Base-by-base conservation (phyloP, 2,797 vertebrate species). In the Clarias pachynema region DNA sequence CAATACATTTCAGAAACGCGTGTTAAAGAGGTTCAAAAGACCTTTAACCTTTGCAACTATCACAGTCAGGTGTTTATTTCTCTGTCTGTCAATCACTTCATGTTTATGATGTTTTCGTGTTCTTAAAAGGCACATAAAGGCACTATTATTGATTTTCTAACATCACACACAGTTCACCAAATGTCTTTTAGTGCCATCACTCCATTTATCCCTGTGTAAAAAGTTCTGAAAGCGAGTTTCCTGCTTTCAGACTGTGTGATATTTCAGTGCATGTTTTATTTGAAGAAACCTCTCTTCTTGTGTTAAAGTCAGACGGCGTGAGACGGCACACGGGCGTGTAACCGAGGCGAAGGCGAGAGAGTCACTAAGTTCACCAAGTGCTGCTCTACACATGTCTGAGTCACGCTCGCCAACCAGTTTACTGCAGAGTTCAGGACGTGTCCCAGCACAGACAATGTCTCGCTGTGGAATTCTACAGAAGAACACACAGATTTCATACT, bases 381-480 rank as follows among this genome's bases (percentile, higher is more conserved):
- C 3, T 44, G 34, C 59, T 79, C 9, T 44, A 79, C 31, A 60
- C 10, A 60, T 14, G 5, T 62, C 57, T 63, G 77, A 79, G 59
- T 79, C 57, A 24, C 22, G 3, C 2, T 62, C 70, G 24, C 2
- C 4, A 34, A 44, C n/a, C 57, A 49, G 34, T 26, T 72, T 49
- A 75, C 14, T 37, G 24, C 70, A 16, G 70, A 2, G 12, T 81
- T 56, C 49, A 20, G 49, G 79, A 81, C 79, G 22, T 86, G 84
- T 86, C 63, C 5, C 31, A 59, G 84, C 84, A 86, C 31, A 86
- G 16, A 66, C 49, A 9, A 56, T 26, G 44, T 84, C 75, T 79
- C 9, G 18, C 6, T 60, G 63, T 60, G 66, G 53, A 84, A 84
- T 84, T 84, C 83, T 29, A 59, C 70, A 85, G 26, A 73, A 81